phyloP scores from a whole-genome alignment of 2,888 invertebrate genomes.

The Oasisia sp. region DNA sequence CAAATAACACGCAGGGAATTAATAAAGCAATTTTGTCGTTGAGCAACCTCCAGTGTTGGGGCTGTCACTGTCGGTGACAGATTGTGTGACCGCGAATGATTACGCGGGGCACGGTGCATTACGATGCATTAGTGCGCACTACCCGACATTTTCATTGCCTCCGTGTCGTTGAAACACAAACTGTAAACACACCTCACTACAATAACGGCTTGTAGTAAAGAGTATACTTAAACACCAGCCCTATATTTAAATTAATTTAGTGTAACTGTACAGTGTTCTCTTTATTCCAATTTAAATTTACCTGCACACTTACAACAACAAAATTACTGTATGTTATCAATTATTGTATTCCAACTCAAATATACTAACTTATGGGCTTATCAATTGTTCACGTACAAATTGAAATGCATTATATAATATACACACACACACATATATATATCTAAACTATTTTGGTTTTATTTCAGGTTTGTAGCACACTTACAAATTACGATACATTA shows the following conservation, averaged over 20 bases:
- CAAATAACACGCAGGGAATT: background rate
- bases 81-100: background rate
- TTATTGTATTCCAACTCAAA: no score
- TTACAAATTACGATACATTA: no score
- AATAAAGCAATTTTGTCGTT: slow-evolving; percentile 9
- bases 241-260: background rate
- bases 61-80: background rate
- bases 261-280: background rate
- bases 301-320: background rate
- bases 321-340: no score
- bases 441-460: no score
- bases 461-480: no score
- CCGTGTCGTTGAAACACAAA: background rate
- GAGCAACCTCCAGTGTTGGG: background rate
- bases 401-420: no score
- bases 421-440: no score
- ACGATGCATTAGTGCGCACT: background rate
- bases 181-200: background rate
- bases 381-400: no score
- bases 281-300: background rate
- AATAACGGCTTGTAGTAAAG: background rate
- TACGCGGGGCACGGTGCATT: background rate
- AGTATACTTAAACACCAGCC: background rate
- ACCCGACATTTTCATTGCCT: background rate
- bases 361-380: no score